Evolutionary conservation across 1,140 invertebrate species (phyloP), one percentile per base, ranked within the genome.

Genomic region (Cherax quadricarinatus): DNA sequence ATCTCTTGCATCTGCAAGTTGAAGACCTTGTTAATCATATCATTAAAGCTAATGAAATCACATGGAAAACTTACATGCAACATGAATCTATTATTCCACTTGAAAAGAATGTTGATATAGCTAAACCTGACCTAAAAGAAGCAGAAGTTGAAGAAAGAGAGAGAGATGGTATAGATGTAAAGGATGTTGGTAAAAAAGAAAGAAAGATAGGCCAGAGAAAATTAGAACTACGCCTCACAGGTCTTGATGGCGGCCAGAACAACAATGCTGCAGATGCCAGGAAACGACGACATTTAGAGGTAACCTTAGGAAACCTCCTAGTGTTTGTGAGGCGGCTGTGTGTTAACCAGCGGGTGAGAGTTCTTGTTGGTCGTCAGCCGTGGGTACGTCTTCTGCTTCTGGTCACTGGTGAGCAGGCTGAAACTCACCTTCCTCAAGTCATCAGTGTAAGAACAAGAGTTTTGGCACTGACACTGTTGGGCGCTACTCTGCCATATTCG

Each of bases 281-380:
- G 53, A 80, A 75, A 48, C 41, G 91, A n/a, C 86, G 92, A 80
- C 93, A 92, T 81, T 57, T 93, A 14, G 93, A 93, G 81, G 93
- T 93, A 51, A 94, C 94, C 88, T 93, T 96, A 7, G 96, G 96
- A 12, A 96, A 96, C 94, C 96, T 96, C 92, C 94, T 97, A 9
- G 95, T 96, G 21, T 96, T 96, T 94, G 94, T 96, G 9, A 94
- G 96, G 73, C 95, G 95, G 21, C 95, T 96, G 30, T 95, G 95
- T 41, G 95, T 95, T 1, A 95, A 95, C 86, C 94, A 82, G 41
- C 94, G 94, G 21, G 95, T 96, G 10, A 95, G 96, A 90, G 94
- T 94, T 75, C 93, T 95, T 7, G 93, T 96, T 48, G 95, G 95
- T 5, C 95, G 94, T 12, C 95, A 95, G 60, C 94, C 95, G 48